phyloP scores from a whole-genome alignment of 2,113 vertebrate genomes.

The Gobius niger region DNA sequence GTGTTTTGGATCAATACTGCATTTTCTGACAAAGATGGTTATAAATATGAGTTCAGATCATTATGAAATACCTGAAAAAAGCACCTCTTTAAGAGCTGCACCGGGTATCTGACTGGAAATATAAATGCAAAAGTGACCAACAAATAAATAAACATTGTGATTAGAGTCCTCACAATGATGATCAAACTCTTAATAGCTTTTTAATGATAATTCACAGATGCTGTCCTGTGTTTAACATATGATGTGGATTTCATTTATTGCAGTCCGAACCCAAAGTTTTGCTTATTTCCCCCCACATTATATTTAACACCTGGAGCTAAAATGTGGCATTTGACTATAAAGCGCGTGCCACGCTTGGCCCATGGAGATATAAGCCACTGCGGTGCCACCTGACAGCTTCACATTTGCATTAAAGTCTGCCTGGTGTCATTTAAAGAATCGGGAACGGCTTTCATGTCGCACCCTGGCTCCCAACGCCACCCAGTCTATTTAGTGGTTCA shows the following conservation, averaged over 20 bases:
- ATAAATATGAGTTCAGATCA: too few species aligned
- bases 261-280: slow-evolving; percentile 1
- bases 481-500: slow-evolving; percentile 44
- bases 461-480: slow-evolving; percentile 31
- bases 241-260: slow-evolving; percentile 3
- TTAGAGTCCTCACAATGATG: too few species aligned
- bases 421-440: slow-evolving; percentile 37
- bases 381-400: slow-evolving; percentile 40
- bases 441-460: slow-evolving; percentile 42
- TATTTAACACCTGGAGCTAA: neutral
- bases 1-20: too few species aligned
- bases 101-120: neutral
- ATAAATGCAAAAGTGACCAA: too few species aligned
- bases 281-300: neutral
- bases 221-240: neutral
- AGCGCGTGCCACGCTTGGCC: slow-evolving; percentile 27
- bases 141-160: too few species aligned
- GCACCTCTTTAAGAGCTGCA: neutral
- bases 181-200: neutral
- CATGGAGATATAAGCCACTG: slow-evolving; percentile 28
- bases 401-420: slow-evolving; percentile 46
- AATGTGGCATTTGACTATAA: slow-evolving; percentile 1
- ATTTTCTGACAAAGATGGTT: too few species aligned
- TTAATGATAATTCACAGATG: neutral
- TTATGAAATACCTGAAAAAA: too few species aligned